These are phyloP conservation scores for Cephus nigrinus DNA, from an alignment of 2,888 invertebrate genomes.

Conservation along the genomic window DNA sequence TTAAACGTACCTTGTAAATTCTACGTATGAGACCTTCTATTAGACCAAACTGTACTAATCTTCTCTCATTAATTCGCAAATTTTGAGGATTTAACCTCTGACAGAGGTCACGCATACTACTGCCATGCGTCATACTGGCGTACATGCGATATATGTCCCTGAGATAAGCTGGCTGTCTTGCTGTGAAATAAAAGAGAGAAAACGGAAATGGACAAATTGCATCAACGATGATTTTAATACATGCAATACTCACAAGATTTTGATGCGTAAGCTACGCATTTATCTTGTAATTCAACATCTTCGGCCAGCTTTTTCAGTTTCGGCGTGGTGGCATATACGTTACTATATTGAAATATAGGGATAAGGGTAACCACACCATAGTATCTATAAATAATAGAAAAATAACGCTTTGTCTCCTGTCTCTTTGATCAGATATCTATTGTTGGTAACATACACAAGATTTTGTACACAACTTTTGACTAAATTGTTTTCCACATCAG, in stretches of 20 bases:
- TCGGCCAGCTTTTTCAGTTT: conserved; percentile 77
- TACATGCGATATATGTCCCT: conserved; percentile 81
- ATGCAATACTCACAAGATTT: conserved; percentile 71
- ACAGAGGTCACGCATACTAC: conserved; percentile 81
- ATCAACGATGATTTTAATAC: background rate
- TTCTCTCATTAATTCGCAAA: conserved; percentile 82
- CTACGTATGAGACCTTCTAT: conserved; percentile 85
- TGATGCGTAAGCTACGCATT: conserved; percentile 79
- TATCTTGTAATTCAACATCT: conserved; percentile 75
- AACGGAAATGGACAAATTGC: conserved; percentile 7
- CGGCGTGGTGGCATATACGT: conserved; percentile 85
- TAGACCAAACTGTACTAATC: conserved; percentile 88
- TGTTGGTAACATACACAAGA: conserved; percentile 73
- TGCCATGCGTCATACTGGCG: conserved; percentile 81
- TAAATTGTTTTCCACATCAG: conserved; percentile 92
- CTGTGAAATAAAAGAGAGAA: conserved; percentile 59
- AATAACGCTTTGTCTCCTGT: background rate
- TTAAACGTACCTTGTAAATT: conserved; percentile 76
- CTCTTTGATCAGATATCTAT: background rate
- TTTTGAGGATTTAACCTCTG: conserved; percentile 78
- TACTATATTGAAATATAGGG: conserved; percentile 86
- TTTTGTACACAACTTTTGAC: conserved; percentile 96
- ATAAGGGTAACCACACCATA: conserved; percentile 81
- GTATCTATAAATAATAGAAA: conserved; percentile 64
- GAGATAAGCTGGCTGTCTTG: conserved; percentile 74